Evolutionary conservation across 2,113 vertebrate species (phyloP).

Genomic region (Solenodon paradoxus): DNA sequence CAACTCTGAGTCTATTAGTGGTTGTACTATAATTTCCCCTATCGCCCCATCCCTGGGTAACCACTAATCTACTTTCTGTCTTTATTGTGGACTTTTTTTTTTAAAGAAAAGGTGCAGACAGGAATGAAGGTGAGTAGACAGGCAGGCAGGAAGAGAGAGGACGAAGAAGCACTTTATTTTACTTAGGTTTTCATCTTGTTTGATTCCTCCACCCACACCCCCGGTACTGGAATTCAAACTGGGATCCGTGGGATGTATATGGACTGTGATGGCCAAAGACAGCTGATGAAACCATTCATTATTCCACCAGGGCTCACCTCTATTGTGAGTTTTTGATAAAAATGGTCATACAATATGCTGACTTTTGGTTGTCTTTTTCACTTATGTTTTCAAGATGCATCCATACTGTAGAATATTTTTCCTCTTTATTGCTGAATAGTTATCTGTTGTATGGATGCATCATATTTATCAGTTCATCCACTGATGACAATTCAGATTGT

Average conservation of each 20-base stretch:
- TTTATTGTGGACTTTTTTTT: too few relatives aligned
- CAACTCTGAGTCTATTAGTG: not conserved
- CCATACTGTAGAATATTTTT: not conserved
- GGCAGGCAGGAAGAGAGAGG: too few relatives aligned
- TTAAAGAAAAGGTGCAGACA: too few relatives aligned
- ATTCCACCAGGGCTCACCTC: too few relatives aligned
- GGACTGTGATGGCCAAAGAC: too few relatives aligned
- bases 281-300: too few relatives aligned
- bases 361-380: not conserved
- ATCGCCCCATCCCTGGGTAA: not conserved
- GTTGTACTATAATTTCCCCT: not conserved
- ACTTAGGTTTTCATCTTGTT: too few relatives aligned
- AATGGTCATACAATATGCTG: not conserved
- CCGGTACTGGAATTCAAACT: too few relatives aligned
- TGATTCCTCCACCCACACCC: too few relatives aligned
- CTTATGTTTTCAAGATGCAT: not conserved
- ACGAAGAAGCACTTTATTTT: too few relatives aligned
- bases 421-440: not conserved
- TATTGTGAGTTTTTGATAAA: not conserved
- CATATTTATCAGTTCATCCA: not conserved
- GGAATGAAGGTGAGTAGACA: too few relatives aligned
- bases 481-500: not conserved
- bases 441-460: not conserved
- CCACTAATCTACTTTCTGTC: not conserved
- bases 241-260: too few relatives aligned